Evolutionary conservation across 2,113 vertebrate genomes (phyloP).

Genomic region (Upupa epops): DNA sequence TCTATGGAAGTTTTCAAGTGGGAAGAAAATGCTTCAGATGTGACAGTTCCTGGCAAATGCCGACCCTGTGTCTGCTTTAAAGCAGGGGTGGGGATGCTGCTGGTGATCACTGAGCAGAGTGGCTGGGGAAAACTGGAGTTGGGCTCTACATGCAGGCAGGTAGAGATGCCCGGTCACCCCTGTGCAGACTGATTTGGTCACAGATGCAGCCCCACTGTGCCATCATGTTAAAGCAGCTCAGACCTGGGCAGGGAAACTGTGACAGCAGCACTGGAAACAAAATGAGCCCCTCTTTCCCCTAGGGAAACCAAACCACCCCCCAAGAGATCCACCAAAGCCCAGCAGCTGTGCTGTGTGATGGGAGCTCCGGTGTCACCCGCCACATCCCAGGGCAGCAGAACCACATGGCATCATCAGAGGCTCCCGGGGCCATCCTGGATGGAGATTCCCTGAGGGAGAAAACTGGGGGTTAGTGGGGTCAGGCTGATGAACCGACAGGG

Average conservation of each 20-base stretch:
- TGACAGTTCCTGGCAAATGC: neutral
- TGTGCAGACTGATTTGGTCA: neutral
- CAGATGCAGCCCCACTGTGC: neutral
- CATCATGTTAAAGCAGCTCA: neutral
- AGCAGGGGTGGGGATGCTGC: neutral
- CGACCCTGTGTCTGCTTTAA: neutral
- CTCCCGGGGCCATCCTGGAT: neutral
- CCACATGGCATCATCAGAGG: rapidly evolving
- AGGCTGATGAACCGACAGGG: neutral
- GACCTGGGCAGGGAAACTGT: neutral
- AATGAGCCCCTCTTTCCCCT: neutral
- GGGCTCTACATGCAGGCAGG: neutral
- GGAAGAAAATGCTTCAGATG: neutral
- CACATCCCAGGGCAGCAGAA: neutral
- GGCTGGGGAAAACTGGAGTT: neutral
- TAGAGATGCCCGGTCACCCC: neutral
- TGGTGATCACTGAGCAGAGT: neutral
- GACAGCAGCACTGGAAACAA: neutral
- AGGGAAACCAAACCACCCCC: neutral
- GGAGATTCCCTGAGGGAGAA: neutral
- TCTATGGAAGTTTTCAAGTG: neutral
- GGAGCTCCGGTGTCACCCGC: neutral
- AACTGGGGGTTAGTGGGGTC: neutral
- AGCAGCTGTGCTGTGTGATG: neutral
- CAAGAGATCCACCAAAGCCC: rapidly evolving